Base-by-base conservation (phyloP, 2,888 invertebrate species). In the Acronicta psi region DNA sequence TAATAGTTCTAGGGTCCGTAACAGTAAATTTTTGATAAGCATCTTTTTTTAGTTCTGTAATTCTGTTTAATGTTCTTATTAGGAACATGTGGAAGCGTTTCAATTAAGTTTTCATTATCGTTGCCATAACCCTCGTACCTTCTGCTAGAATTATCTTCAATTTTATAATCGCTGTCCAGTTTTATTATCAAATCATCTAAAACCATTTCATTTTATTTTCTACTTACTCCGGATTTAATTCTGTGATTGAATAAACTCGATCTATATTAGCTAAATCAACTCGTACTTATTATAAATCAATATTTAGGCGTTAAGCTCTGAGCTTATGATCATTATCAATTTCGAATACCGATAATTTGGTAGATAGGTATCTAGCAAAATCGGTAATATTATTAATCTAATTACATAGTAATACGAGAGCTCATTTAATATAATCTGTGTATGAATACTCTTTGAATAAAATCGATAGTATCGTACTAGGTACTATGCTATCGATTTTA, bases 1-100 rank as follows among this genome's bases (percentile, higher is more conserved):
- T 69, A 64, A 62, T 71, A 69, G 61, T 54, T 57, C 34, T 63
- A 41, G 60, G 42, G 52, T 63, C 69, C 50, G 65, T 73, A 34
- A 71, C 42, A 68, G 55, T 73, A 70, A 61, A 66, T 69, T 61
- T 56, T 57, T 58, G 75, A 75, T 75, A 75, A 61, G 51, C 53
- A 74, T 74, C 75, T 59, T 41, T 47, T 69, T 68, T 59, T 59
- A 63, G 31, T 61, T 59, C 53, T 61, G 36, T 59, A 63, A 55
- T 47, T 31, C 25, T 66, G 51, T 60, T 59, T 47, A 55, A 57
- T 47, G 38, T 58, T 50, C 53, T 69, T 72, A 65, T 57, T 62
- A 61, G 42, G 43, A 59, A 49, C 31, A 58, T 41, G 42, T 59
- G 54, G 59, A 61, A 61, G 54, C 54, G 34, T 47, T 73, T 65